Evolutionary conservation across 2,113 vertebrate genomes (phyloP).

Genomic region (Oenanthe melanoleuca): DNA sequence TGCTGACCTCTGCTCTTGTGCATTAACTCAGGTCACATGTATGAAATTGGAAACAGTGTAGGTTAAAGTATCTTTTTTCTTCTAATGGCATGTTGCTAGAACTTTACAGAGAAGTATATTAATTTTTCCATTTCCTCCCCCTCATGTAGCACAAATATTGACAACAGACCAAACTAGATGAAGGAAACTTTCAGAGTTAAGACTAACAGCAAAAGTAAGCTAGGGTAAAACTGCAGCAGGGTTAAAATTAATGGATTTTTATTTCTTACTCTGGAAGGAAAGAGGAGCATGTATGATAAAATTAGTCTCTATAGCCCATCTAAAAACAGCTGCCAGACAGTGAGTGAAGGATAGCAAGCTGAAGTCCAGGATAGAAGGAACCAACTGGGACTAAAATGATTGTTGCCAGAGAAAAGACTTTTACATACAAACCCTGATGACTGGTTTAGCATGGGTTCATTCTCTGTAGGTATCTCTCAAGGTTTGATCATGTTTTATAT

Average conservation of each 20-base stretch:
- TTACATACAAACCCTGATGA: neutral
- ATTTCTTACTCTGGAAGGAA: neutral
- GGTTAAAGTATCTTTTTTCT: neutral
- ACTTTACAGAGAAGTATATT: neutral
- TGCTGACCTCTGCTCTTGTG: neutral
- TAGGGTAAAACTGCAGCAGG: neutral
- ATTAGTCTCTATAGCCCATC: neutral
- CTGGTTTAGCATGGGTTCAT: neutral
- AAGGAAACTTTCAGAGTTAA: neutral
- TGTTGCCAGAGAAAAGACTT: neutral
- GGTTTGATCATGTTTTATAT: neutral
- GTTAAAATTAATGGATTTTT: conserved; percentile 13
- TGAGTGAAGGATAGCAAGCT: neutral
- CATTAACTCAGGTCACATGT: neutral
- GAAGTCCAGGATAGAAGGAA: neutral
- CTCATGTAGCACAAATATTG: neutral
- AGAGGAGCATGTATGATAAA: conserved; percentile 2
- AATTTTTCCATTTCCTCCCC: neutral
- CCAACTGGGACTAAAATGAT: neutral
- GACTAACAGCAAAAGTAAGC: neutral
- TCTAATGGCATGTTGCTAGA: neutral
- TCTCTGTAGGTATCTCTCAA: neutral
- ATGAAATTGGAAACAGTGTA: neutral
- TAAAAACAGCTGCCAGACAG: neutral
- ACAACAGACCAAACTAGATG: neutral